Base-by-base conservation (phyloP, 2,797 vertebrate genomes). In the Amblyraja radiata region DNA sequence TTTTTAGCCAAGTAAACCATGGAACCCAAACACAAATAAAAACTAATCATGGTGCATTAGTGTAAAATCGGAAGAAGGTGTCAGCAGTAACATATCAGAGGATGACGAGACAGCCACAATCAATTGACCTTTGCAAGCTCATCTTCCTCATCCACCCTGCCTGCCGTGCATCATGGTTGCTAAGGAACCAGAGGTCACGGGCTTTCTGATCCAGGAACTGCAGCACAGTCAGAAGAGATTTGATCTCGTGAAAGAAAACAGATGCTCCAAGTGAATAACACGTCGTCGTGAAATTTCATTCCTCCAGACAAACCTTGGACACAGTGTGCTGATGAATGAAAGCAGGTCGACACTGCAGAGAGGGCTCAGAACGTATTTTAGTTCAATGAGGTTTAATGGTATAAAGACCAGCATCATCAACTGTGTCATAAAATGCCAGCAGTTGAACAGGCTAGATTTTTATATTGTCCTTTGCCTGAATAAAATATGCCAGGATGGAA, bases 31-130 rank as follows among this genome's bases (percentile, higher is more conserved):
- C 95, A 95, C 95, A 97, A 95, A 96, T 92, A 92, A 92, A 96
- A 97, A 97, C 95, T 96, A 96, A 97, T 96, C 97, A 96, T 96
- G 95, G 96, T 96, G 95, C 95, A 96, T 96, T 95, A 96, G 95
- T 95, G 94, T 94, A 95, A 95, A 95, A 95, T 58, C 54, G 25
- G 90, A n/a, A 76, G 36, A 7, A 39, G 71, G 90, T 76, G 90
- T 73, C 90, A 92, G 73, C 39, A 92, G 13, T 14, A 92, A 91
- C 68, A 91, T 73, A 91, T 91, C 90, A 91, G 36, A 14, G 95
- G 96, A 58, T 95, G 95, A 96, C 95, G 96, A 94, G 94, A 94
- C 94, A 95, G 95, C 95, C 95, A 95, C 93, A 93, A 32, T 95
- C 96, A 96, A 96, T 95, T 95, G 96, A 96, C 96, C 96, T 97